Percentiles rank a stretch among this genome's conserved stretches.
Evolutionary conservation across 2,888 invertebrate species (phyloP).

Genomic region (Drosophila lutescens): DNA sequence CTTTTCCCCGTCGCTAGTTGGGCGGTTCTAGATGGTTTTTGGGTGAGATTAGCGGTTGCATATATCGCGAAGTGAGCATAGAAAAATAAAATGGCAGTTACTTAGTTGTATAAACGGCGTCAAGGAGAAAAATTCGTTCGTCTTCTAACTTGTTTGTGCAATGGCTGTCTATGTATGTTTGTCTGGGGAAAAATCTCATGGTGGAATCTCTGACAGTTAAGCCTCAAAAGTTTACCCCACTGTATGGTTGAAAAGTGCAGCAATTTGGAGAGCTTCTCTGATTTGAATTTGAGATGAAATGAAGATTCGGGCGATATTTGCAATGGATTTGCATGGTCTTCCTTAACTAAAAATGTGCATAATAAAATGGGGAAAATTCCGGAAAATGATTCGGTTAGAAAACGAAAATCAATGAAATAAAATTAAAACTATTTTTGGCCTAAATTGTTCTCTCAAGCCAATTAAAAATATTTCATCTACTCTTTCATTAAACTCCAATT

Average conservation of each 20-base stretch:
- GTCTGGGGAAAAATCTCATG: constrained; percentile 6
- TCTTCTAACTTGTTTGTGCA: constrained; percentile 56
- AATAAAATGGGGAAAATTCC: background rate
- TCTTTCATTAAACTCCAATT: too few species aligned
- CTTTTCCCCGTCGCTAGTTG: constrained; percentile 32
- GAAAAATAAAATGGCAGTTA: constrained; percentile 72
- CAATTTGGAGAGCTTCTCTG: constrained; percentile 14
- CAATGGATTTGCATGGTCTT: constrained; percentile 27
- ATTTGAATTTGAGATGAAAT: constrained; percentile 28
- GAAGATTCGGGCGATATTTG: constrained; percentile 4
- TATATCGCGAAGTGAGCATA: constrained; percentile 49
- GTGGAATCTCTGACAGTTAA: constrained; percentile 18
- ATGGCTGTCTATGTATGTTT: constrained; percentile 20
- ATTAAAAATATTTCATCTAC: too few species aligned
- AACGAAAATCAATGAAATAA: background rate
- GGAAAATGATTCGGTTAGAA: background rate
- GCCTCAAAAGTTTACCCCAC: constrained; percentile 33
- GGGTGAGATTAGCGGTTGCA: constrained; percentile 52
- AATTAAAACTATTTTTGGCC: too few species aligned
- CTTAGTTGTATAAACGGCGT: constrained; percentile 67
- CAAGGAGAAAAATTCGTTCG: constrained; percentile 34
- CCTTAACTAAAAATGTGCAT: background rate
- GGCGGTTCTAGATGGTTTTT: constrained; percentile 19
- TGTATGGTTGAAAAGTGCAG: constrained; percentile 21
- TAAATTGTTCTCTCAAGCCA: too few species aligned